Conservation (phyloP, 2,888 invertebrate genomes). For the Crematogaster levior region DNA sequence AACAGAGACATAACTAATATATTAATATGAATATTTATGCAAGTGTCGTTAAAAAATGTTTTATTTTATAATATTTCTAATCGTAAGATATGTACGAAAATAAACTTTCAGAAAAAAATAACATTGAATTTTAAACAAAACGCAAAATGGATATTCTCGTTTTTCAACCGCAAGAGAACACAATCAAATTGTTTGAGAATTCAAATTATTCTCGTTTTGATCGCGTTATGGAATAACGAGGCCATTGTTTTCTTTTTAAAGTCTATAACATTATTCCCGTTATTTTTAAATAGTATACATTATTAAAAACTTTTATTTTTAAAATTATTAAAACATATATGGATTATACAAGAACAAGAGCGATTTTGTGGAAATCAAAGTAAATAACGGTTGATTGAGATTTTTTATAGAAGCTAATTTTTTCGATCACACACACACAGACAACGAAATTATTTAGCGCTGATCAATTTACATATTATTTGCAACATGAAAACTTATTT, state of each 20-base stretch:
- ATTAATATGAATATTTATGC: background rate
- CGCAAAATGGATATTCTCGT: background rate
- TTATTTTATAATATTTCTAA: background rate
- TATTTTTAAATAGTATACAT: background rate
- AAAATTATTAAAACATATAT: background rate
- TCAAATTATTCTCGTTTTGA: slow-evolving; percentile 37
- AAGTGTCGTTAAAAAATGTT: background rate
- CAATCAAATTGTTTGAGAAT: slow-evolving; percentile 43
- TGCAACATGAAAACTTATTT: background rate
- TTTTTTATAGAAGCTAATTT: slow-evolving; percentile 16
- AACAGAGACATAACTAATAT: background rate
- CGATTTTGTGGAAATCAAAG: background rate
- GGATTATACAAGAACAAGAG: background rate
- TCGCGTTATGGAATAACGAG: slow-evolving; percentile 28
- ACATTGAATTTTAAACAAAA: background rate
- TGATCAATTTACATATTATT: background rate
- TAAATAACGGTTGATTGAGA: background rate
- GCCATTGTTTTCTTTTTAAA: background rate
- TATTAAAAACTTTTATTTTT: slow-evolving; percentile 6
- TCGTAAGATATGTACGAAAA: background rate
- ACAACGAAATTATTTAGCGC: background rate
- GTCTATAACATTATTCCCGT: background rate
- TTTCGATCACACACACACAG: no score
- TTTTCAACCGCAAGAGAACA: slow-evolving; percentile 40
- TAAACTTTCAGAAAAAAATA: background rate